A percentile compares a stretch with the other conserved stretches of the same genome.
These are phyloP conservation scores for Dendrolimus kikuchii DNA, from an alignment of 1,140 invertebrate species.

Conservation along the genomic window DNA sequence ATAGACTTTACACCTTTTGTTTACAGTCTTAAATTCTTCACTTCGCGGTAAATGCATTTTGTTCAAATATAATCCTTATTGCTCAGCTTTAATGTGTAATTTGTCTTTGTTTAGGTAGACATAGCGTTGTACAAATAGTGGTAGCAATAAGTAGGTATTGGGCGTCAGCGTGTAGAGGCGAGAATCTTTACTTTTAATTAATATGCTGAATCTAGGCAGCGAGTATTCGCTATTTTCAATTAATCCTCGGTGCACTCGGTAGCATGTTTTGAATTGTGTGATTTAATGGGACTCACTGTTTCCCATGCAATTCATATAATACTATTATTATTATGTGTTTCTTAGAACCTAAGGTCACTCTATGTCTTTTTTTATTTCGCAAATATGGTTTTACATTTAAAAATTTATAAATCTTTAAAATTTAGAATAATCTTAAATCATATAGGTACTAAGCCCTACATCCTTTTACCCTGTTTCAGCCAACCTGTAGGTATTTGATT, in stretches of 20 bases:
- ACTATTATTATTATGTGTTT: constrained; percentile 21
- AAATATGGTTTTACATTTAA: constrained; percentile 10
- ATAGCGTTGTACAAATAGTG: constrained; percentile 48
- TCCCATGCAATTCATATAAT: constrained; percentile 45
- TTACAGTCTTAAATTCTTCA: constrained; percentile 43
- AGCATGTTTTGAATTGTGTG: constrained; percentile 59
- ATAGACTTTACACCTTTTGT: constrained; percentile 36
- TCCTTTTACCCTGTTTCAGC: too few relatives aligned
- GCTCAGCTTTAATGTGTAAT: constrained; percentile 43
- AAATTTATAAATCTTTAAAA: too few relatives aligned
- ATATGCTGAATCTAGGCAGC: constrained; percentile 52
- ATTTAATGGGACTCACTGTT: constrained; percentile 50
- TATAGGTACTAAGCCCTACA: too few relatives aligned
- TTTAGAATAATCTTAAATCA: too few relatives aligned
- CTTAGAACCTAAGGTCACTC: constrained; percentile 23
- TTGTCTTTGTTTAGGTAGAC: constrained; percentile 38
- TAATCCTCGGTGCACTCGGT: constrained; percentile 44
- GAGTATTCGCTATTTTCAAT: constrained; percentile 59
- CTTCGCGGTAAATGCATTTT: constrained; percentile 13
- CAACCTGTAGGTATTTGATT: too few relatives aligned
- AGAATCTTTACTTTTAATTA: constrained; percentile 67
- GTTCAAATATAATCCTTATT: constrained; percentile 53
- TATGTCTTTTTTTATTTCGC: constrained; percentile 24
- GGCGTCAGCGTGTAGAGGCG: constrained; percentile 47
- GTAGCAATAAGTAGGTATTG: constrained; percentile 41